Evolutionary conservation across 2,888 invertebrate species (phyloP), one percentile per base, ranked within the genome.

Genomic region (Stenolophus ochropezus): DNA sequence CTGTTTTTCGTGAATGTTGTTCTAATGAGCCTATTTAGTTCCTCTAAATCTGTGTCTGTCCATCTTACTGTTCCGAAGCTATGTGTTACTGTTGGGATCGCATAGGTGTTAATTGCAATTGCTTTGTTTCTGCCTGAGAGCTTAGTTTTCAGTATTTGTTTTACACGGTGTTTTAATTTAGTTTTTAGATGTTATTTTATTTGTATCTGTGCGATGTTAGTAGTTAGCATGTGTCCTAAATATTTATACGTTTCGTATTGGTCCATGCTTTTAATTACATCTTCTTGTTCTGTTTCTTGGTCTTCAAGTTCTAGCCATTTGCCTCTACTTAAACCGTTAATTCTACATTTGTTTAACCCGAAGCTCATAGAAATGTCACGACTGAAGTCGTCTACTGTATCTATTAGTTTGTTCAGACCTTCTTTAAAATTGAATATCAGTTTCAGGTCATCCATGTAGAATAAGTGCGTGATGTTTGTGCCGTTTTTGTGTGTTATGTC

Each of bases 381-480:
- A 33, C 69, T 82, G 51, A 83, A 82, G 5, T 11, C 23, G 33
- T 81, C 73, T 14, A 53, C 61, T 11, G 78, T 2, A 8, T 69
- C 16, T 1, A 84, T 8, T 16, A 83, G 47, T 11, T 42, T n/a
- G 2, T 81, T 11, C 14, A 83, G 49, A 8, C 82, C 23, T 16
- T 42, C 83, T 5, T 3, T 27, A 27, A 82, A 82, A n/a, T n/a
- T n/a, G n/a, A n/a, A n/a, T n/a, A 69, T 83, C 4, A 84, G 42
- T 69, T 84, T 84, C n/a, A 84, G 20, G 47, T 84, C 83, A 61
- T 84, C 83, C 83, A 83, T 82, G 47, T 84, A 84, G 8, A 84
- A 51, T 0, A 82, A 71, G 47, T 84, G 83, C 6, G n/a, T 27
- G n/a, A 82, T 56, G 4, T 16, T 69, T 5, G 27, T 53, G n/a